Base-by-base conservation (phyloP, 2,888 invertebrate species). In the Dicyrtoma fusca region DNA sequence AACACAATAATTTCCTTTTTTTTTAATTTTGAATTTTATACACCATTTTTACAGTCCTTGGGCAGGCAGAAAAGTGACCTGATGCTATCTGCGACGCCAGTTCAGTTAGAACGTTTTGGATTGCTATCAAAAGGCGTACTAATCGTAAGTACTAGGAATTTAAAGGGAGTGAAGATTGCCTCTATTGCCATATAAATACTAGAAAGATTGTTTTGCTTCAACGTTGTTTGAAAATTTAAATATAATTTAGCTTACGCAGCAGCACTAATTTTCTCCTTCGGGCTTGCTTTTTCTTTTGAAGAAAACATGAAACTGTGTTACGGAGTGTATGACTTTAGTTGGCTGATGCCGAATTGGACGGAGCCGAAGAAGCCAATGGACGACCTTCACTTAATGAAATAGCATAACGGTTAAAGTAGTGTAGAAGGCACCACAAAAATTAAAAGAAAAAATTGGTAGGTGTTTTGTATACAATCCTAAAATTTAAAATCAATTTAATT, bases 121-220 rank as follows among this genome's bases (percentile, higher is more conserved):
- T 73, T 42, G 75, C 77, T 69, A 49, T 55, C 5, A 70, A 76
- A 51, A 71, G 71, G 5, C 55, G n/a, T n/a, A n/a, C n/a, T n/a
- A n/a, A n/a, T n/a, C n/a, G n/a, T n/a, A n/a, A 57, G 14, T 61
- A 11, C 3, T 13, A 26, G 17, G 13, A 45, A 3, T 11, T 57
- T 6, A 55, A 70, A 4, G 79, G 79, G 1, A 19, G 21, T 8
- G 79, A 79, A 59, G 77, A 77, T 21, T 79, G 79, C 53, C 64
- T 79, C n/a, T 57, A 69, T 19, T 11, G 77, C 0, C 75, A 76
- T 55, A 61, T 79, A n/a, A 73, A 70, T 47, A 74, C 76, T 34
- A 77, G 77, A 21, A 63, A 63, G 23, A 47, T 63, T 11, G 19
- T 19, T 17, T 19, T 4, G 8, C 1, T 53, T 53, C 19, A 19